Base-by-base conservation (phyloP, 2,888 invertebrate genomes). In the Coelogynopora nodosa region DNA sequence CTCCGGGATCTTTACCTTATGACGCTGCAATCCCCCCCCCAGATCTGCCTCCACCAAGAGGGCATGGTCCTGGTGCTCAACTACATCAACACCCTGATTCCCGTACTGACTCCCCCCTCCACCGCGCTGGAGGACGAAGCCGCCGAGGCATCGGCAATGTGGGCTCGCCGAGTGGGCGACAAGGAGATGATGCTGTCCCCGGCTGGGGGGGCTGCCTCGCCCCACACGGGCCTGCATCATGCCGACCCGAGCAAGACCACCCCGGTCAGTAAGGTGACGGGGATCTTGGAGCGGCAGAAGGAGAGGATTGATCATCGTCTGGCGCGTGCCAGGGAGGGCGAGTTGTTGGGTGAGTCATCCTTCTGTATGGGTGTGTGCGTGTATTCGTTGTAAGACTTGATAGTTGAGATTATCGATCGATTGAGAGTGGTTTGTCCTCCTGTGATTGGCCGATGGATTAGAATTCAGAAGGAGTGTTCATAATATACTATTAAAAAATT, bases 1-100 rank as follows among this genome's bases (percentile, higher is more conserved):
- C n/a, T 96, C 98, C 91, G 94, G 95, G 0, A 94, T 94, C 23
- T 92, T 98, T 26, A 94, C 94, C 89, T 91, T 97, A 85, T 5
- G 49, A 10, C 5, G 49, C 18, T 5, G 49, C 49, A 5, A 5
- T 49, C 49, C 49, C 18, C 5, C 49, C 18, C 49, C 23, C 30
- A 84, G 84, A 49, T 84, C 5, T 84, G 84, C 27, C 84, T 84
- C 23, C 84, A 84, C 84, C 84, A 84, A 84, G 84, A 84, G 30
- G 84, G n/a, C 49, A 31, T 84, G 31, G 23, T 84, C n/a, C 31
- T 84, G 2, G 49, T 84, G 49, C 84, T 84, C 31, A 84, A 84
- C 27, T 84, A 31, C 67, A 67, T 84, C 27, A 84, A 84, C 49
- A 31, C 67, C 10, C 27, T 84, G 26, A 31, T 84, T 5, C 84